Evolutionary conservation across 2,888 invertebrate species (phyloP), one percentile per base, ranked within the genome.

Genomic region (Drosophila sordidula): DNA sequence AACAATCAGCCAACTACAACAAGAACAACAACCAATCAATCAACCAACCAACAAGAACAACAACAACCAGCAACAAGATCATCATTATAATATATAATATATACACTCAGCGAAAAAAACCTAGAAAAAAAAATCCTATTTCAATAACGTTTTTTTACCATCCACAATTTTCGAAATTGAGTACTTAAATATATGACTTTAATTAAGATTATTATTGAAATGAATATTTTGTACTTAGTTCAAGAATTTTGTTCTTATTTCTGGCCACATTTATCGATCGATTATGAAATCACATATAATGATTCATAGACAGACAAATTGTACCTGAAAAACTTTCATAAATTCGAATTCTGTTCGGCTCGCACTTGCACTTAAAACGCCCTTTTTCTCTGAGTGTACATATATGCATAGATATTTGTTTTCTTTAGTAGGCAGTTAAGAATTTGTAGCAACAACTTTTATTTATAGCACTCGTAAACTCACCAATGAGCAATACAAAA

Each of bases 381-480:
- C 6, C 29, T 32, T 32, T 34, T 34, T 34, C 12, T 34, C 34
- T 34, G 34, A 34, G 34, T 41, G 16, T 29, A 29, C 8, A 26
- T 45, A 38, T 41, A 49, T 39, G 42, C 47, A 25, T 39, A 52
- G 49, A 45, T 65, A 26, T 51, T 56, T 52, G 44, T 50, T 12
- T 72, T 58, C 18, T 49, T 52, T 55, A 59, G 34, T 46, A 38
- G 32, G 25, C 46, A 36, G 56, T 75, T 64, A 44, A 50, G 54
- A 68, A 64, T 69, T 65, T 69, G 69, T 78, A 78, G 70, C 51
- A 62, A 66, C 52, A 50, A 50, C 38, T 65, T 79, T 69, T 66
- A 69, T 75, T 76, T 73, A 63, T 75, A 68, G 75, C 75, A 79
- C 75, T 56, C 59, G 59, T 59, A 52, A 59, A 41, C 34, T 38